Evolutionary conservation across 1,140 invertebrate genomes (phyloP).

Genomic region (Ceratina calcarata): DNA sequence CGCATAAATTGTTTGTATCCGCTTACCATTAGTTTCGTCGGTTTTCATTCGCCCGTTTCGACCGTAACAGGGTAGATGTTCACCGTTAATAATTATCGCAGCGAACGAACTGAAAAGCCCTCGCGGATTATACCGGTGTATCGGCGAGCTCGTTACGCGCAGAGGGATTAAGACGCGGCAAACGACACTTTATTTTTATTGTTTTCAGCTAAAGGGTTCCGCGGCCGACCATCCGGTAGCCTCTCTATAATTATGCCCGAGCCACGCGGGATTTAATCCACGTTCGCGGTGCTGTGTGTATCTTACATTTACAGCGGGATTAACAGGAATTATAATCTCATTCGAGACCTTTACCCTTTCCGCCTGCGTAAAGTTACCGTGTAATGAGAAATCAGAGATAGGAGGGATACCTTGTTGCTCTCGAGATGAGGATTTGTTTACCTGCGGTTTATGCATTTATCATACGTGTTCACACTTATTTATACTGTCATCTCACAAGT

Average conservation of each 20-base stretch:
- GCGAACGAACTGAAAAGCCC: conserved; percentile 37
- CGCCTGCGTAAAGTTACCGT: background rate
- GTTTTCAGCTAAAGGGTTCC: background rate
- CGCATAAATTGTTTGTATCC: conserved; percentile 32
- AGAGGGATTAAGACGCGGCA: conserved; percentile 47
- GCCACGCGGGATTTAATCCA: conserved; percentile 25
- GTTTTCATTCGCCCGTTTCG: conserved; percentile 22
- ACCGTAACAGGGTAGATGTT: background rate
- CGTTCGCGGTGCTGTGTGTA: background rate
- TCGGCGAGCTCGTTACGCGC: conserved; percentile 26
- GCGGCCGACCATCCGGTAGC: no score
- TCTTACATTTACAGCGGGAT: conserved; percentile 13
- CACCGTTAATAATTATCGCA: conserved; percentile 59
- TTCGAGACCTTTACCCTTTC: background rate
- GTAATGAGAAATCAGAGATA: background rate
- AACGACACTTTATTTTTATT: conserved; percentile 49
- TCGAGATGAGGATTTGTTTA: background rate
- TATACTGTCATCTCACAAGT: no score
- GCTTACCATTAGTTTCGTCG: conserved; percentile 41
- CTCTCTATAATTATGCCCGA: conserved; percentile 29
- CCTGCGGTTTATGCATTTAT: background rate
- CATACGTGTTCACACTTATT: no score
- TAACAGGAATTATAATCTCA: conserved; percentile 20
- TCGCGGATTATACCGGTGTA: conserved; percentile 47
- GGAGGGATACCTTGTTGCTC: background rate